phyloP scores from a whole-genome alignment of 1,140 invertebrate species.

The Aphaenogaster ashmeadi region DNA sequence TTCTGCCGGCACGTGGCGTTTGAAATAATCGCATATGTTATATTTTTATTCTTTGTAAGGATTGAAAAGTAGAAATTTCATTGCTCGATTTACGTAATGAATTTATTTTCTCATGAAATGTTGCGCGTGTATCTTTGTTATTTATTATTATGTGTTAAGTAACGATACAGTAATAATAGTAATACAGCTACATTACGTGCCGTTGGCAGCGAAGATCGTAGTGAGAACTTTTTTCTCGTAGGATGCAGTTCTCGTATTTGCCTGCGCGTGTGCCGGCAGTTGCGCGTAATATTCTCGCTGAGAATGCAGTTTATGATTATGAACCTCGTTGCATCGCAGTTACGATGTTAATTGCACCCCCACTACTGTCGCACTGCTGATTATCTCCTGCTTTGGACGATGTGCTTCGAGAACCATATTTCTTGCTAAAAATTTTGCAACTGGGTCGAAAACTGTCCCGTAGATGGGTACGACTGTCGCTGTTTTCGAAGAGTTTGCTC shows the following conservation, averaged over 20 bases:
- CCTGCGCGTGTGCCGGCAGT: neutral
- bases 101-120: neutral
- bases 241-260: neutral
- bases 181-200: neutral
- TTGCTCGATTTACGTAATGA: neutral
- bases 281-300: slow-evolving; percentile 32
- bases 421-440: neutral
- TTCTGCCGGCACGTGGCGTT: neutral
- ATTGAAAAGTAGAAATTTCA: neutral
- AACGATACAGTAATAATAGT: neutral
- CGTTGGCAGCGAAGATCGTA: neutral
- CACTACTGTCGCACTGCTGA: neutral
- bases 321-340: slow-evolving; percentile 1
- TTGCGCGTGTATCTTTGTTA: neutral
- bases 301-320: slow-evolving; percentile 35
- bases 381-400: slow-evolving; percentile 2
- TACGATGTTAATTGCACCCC: slow-evolving; percentile 23
- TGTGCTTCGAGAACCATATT: neutral
- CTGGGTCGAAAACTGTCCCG: neutral
- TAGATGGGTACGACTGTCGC: neutral
- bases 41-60: neutral
- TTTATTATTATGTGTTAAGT: neutral
- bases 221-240: neutral
- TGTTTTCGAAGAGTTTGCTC: neutral
- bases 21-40: neutral